phyloP scores from a whole-genome alignment of 2,888 invertebrate genomes.

The Sarcophaga subvicina region DNA sequence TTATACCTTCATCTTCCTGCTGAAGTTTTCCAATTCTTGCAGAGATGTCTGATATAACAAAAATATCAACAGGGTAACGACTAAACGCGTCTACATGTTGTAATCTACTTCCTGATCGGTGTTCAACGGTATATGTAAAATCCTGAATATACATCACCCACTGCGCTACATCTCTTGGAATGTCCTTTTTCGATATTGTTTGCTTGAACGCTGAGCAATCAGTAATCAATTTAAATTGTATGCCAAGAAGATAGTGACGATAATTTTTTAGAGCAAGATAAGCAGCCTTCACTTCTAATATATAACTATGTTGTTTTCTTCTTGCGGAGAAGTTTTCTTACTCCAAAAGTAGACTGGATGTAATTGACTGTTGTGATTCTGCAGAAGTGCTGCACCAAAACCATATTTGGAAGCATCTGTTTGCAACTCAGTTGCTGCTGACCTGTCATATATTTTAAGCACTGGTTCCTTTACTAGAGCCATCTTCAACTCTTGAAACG shows the following conservation, averaged over 20 bases:
- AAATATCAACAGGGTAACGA: conserved; percentile 18
- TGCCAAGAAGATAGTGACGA: conserved; percentile 47
- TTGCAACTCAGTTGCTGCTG: conserved; percentile 61
- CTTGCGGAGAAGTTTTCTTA: conserved; percentile 41
- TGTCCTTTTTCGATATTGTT: conserved; percentile 58
- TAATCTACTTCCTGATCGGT: conserved; percentile 9
- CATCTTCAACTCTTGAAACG: conserved; percentile 3
- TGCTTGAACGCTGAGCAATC: conserved; percentile 55
- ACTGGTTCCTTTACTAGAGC: conserved; percentile 44
- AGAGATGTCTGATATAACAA: background rate
- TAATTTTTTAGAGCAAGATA: conserved; percentile 55
- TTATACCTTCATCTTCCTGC: too few relatives aligned
- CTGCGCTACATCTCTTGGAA: conserved; percentile 63
- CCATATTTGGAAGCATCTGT: conserved; percentile 67
- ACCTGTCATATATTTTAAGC: conserved; percentile 50
- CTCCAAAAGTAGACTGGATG: conserved; percentile 65
- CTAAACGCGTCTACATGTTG: conserved; percentile 49
- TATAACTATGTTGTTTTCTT: conserved; percentile 51
- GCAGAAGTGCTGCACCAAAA: conserved; percentile 62
- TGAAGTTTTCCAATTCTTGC: background rate
- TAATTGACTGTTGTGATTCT: conserved; percentile 46
- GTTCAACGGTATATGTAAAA: conserved; percentile 7
- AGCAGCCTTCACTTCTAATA: conserved; percentile 49
- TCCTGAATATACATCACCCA: conserved; percentile 62
- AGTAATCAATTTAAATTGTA: conserved; percentile 50